Evolutionary conservation across 2,797 vertebrate species (phyloP).

Genomic region (Falco rusticolus): DNA sequence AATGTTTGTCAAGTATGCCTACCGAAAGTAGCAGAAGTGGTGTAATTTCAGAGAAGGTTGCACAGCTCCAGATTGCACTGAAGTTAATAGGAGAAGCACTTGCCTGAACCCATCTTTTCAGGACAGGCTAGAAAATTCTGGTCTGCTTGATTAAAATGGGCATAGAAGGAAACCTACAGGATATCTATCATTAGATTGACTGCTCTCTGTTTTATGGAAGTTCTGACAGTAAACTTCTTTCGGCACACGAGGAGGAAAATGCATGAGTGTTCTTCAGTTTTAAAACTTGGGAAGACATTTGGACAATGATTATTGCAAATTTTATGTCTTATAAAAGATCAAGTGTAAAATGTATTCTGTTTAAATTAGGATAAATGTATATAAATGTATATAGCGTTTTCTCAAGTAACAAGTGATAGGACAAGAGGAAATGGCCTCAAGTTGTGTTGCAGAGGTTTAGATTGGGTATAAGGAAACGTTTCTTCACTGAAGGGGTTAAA

Average conservation of each 20-base stretch:
- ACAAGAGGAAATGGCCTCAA: not conserved
- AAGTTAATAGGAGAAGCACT: not conserved
- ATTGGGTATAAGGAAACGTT: not conserved
- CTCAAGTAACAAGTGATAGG: not conserved
- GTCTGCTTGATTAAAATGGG: not conserved
- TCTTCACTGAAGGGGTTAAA: no score
- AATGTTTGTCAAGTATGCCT: not conserved
- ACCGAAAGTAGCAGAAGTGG: not conserved
- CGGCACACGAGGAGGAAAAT: not conserved
- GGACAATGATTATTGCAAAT: not conserved
- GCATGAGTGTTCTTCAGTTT: not conserved
- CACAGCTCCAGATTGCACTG: not conserved
- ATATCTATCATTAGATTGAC: not conserved
- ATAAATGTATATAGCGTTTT: not conserved
- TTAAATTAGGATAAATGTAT: not conserved
- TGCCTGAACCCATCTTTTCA: not conserved
- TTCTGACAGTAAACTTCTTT: not conserved
- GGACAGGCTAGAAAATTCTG: not conserved
- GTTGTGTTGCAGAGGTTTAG: not conserved
- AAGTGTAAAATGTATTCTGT: not conserved
- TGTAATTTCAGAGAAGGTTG: not conserved
- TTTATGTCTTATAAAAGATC: not conserved
- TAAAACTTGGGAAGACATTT: not conserved
- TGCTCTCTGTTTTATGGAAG: not conserved
- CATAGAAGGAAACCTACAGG: not conserved